These are phyloP conservation scores for Lerema accius DNA, from an alignment of 1,140 invertebrate genomes.

Conservation along the genomic window DNA sequence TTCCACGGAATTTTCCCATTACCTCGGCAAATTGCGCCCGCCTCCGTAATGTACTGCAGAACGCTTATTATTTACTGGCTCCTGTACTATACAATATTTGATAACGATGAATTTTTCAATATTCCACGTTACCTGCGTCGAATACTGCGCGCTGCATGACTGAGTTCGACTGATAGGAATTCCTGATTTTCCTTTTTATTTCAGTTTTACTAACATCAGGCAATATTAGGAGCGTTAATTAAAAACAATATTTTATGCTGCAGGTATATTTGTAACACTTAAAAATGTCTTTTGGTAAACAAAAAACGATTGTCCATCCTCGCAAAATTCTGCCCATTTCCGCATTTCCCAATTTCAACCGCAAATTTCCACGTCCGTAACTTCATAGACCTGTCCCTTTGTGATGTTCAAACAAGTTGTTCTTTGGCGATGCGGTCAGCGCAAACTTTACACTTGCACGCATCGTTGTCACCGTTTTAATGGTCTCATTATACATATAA, in stretches of 20 bases:
- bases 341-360: constrained; percentile 1
- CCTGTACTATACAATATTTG: constrained; percentile 26
- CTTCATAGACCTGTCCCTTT: constrained; percentile 12
- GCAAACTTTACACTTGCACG: constrained; percentile 52
- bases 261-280: too few species aligned
- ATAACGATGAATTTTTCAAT: constrained; percentile 12
- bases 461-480: constrained; percentile 65
- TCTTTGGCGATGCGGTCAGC: constrained; percentile 45
- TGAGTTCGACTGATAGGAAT: too few species aligned
- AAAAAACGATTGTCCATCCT: not conserved
- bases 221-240: too few species aligned
- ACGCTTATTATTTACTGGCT: constrained; percentile 61
- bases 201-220: not conserved
- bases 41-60: constrained; percentile 54
- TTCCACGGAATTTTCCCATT: constrained; percentile 79
- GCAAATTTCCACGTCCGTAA: constrained; percentile 13
- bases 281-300: too few species aligned
- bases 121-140: too few species aligned
- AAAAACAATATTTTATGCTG: too few species aligned
- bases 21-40: constrained; percentile 68
- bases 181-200: too few species aligned
- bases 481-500: constrained; percentile 47
- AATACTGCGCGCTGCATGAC: too few species aligned
- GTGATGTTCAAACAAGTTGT: constrained; percentile 33
- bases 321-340: not conserved